phyloP scores from a whole-genome alignment of 2,113 vertebrate species.

The Sinocyclocheilus anophthalmus region DNA sequence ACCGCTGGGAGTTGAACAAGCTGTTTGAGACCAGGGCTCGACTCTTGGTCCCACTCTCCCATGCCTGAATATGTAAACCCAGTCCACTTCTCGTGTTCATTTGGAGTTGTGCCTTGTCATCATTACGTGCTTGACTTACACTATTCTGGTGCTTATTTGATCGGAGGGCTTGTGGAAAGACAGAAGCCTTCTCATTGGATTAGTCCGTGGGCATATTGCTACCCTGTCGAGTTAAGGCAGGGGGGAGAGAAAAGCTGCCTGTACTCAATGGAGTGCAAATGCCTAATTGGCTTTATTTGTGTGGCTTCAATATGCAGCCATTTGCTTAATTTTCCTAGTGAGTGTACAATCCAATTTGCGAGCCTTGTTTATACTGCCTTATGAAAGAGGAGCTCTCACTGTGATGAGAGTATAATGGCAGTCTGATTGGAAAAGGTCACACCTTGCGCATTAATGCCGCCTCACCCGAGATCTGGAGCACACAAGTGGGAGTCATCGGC shows the following conservation, averaged over 20 bases:
- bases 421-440: slow-evolving; percentile 52
- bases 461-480: slow-evolving; percentile 3
- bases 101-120: slow-evolving; percentile 17
- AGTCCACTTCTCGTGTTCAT: neutral
- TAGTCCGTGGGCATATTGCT: neutral
- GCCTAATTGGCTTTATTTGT: slow-evolving; percentile 51
- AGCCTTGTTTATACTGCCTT: slow-evolving; percentile 49
- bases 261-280: slow-evolving; percentile 47
- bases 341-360: slow-evolving; percentile 42
- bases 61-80: neutral
- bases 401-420: slow-evolving; percentile 26
- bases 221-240: slow-evolving; percentile 3
- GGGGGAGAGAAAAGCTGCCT: neutral
- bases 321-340: slow-evolving; percentile 42
- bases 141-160: slow-evolving; percentile 24
- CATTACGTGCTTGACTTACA: slow-evolving; percentile 41
- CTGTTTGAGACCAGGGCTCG: slow-evolving; percentile 4
- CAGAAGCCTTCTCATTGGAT: neutral
- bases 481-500: slow-evolving; percentile 27
- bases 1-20: slow-evolving; percentile 19
- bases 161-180: slow-evolving; percentile 12
- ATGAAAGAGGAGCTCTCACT: slow-evolving; percentile 24
- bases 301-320: slow-evolving; percentile 29
- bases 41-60: slow-evolving; percentile 9
- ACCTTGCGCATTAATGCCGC: slow-evolving; percentile 38